These are phyloP conservation scores for Mycalesis mineus DNA, from an alignment of 2,888 invertebrate genomes.

Conservation along the genomic window DNA sequence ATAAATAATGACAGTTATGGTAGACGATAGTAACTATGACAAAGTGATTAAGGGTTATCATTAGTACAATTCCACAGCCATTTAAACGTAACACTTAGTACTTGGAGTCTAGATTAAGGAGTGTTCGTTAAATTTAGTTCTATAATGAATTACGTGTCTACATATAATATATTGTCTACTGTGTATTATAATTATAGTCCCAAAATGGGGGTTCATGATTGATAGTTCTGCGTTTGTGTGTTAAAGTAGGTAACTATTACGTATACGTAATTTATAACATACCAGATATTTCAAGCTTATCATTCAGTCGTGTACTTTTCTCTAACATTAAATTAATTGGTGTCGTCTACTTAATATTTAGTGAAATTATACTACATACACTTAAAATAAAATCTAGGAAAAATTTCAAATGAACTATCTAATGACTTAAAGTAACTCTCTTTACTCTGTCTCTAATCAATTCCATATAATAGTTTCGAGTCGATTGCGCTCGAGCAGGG, in stretches of 20 bases:
- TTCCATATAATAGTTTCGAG: conserved; percentile 43
- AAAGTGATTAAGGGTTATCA: conserved; percentile 61
- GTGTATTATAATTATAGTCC: conserved; percentile 19
- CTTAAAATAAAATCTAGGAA: conserved; percentile 29
- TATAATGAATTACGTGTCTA: conserved; percentile 33
- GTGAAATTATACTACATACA: conserved; percentile 20
- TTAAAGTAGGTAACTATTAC: conserved; percentile 33
- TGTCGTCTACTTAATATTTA: conserved; percentile 29
- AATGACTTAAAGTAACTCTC: conserved; percentile 30
- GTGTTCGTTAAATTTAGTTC: conserved; percentile 40
- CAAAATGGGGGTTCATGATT: conserved; percentile 25
- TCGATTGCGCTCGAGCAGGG: conserved; percentile 13
- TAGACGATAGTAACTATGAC: conserved; percentile 49
- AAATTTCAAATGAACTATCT: conserved; percentile 33
- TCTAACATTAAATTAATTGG: conserved; percentile 29
- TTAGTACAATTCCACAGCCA: conserved; percentile 77
- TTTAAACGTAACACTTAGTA: conserved; percentile 69
- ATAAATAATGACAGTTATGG: conserved; percentile 40
- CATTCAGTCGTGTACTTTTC: conserved; percentile 21
- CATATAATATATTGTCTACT: conserved; percentile 25
- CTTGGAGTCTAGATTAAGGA: conserved; percentile 57
- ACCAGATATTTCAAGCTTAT: conserved; percentile 24
- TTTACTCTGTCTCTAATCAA: conserved; percentile 48
- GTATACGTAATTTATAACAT: conserved; percentile 54
- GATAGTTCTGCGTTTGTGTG: conserved; percentile 25